Base-by-base conservation (phyloP, 2,797 vertebrate species). In the Enteromius radiatus region DNA sequence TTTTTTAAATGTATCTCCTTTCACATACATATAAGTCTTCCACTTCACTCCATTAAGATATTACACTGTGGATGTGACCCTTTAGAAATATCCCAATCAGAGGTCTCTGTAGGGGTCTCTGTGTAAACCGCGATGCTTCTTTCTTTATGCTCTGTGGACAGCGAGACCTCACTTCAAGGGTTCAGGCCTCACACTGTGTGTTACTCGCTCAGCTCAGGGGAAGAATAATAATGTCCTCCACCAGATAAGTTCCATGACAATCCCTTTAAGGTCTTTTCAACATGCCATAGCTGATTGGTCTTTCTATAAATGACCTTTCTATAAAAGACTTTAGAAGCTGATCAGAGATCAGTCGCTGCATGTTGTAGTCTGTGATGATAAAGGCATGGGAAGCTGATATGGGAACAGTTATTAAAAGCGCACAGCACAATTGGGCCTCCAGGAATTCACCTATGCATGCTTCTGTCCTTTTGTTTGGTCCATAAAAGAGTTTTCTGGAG, bases 191-290 rank as follows among this genome's bases (percentile, higher is more conserved):
- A 93, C 88, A 87, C 88, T 91, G 91, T 93, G 91, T 93, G 91
- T 90, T 90, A 89, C 87, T 84, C 86, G 79, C 90, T 92, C 89
- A 90, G 88, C 91, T 92, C 90, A 89, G 88, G 87, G 84, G 87
- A 84, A 92, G 93, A 94, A 94, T 94, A 94, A 94, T 93, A 94
- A 94, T 94, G 91, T 89, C 85, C 14, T 88, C 83, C 79, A 90
- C 78, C 87, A 92, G 90, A 94, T 93, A 93, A 94, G 91, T 92
- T 92, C 88, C 91, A 74, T 92, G 91, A 90, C 90, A 92, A 93
- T 93, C 93, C 91, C 90, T 92, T 95, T 93, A 92, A 91, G 88
- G 83, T 81, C 86, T 69, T 54, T 73, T 77, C 67, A 87, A 74
- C 78, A 87, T 88, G 84, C 70, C 89, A 61, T 89, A 89, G 86